Base-by-base conservation (phyloP, 2,797 vertebrate genomes). In the Australoheros facetus region DNA sequence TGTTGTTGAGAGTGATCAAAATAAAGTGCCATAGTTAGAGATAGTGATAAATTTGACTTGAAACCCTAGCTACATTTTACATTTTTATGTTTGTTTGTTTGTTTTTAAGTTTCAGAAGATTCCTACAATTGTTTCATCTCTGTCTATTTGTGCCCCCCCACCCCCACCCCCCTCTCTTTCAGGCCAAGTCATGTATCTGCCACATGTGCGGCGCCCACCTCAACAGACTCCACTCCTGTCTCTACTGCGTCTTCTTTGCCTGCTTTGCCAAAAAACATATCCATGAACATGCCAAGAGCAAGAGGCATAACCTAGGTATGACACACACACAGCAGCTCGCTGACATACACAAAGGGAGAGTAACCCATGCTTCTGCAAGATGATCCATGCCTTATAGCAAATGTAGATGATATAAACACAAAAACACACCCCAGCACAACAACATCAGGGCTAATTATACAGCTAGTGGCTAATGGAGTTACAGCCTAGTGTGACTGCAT, bases 191-290 rank as follows among this genome's bases (percentile, higher is more conserved):
- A 59, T 99, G 98, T 82, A 97, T 99, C 89, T 99, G 98, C 95
- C 98, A 99, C 73, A 97, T 98, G 94, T 99, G 98, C 84, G 98
- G 98, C 17, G 97, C 97, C 84, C 98, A 99, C 93, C 96, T 99
- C 91, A 99, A 97, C 94, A 95, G 98, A 90, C 97, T 99, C 81
- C 98, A 99, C 95, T 99, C 98, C 89, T 99, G 98, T 94, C 97
- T 99, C 82, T 97, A 98, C 94, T 99, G 98, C 85, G 97, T 99
- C 90, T 99, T 98, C 96, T 99, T 99, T 48, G 98, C 97, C 95
- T 99, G 98, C 93, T 99, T 99, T 88, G 97, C 97, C 84, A 99
- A 99, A 97, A 99, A 99, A 93, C 98, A 99, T 91, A 99, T 99
- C 92, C 98, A 99, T 55, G 98, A 99, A 73, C 98, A 99, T 56